Base-by-base conservation (phyloP, 2,797 vertebrate genomes). In the Enteromius viviparus region DNA sequence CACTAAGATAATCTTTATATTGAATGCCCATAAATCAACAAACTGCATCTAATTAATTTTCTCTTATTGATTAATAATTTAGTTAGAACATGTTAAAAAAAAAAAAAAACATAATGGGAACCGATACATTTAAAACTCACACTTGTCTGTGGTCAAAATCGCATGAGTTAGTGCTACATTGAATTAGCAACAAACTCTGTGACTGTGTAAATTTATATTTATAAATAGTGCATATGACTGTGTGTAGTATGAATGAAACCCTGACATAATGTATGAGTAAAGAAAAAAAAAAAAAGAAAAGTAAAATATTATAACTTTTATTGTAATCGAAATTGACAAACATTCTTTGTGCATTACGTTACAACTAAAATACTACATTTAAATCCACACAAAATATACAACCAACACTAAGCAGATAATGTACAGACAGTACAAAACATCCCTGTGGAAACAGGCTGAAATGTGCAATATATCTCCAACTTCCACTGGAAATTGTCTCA, bases 311-410 rank as follows among this genome's bases (percentile, higher is more conserved):
- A 37, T 1, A 58, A 58, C 12, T 40, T 37, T 75, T 58, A 75
- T 76, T 76, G 34, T 19, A 23, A 58, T 60, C 51, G 17, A 53
- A 45, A 45, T 26, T 53, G 58, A 49, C 75, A 70, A 77, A 40
- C 53, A 74, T 2, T 66, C 23, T 51, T 78, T 47, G 37, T 42
- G 26, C 37, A 71, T 58, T 47, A 42, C 10, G 55, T 64, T 82
- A 40, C 8, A 51, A 74, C 80, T 78, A 78, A 53, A 78, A 42
- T 29, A 53, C 34, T 60, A 70, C 34, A 85, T 78, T 76, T 45
- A 51, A 76, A 84, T 76, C 66, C 64, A 76, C 69, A 84, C 62
- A 85, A 78, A 75, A 85, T 81, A 70, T 45, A 79, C 66, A 87
- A 32, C 45, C 78, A 83, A 66, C 51, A 84, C 64, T 26, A 55